Percentiles rank a stretch among this genome's conserved stretches.
phyloP scores from a whole-genome alignment of 2,888 invertebrate genomes.

The Apoderus coryli region DNA sequence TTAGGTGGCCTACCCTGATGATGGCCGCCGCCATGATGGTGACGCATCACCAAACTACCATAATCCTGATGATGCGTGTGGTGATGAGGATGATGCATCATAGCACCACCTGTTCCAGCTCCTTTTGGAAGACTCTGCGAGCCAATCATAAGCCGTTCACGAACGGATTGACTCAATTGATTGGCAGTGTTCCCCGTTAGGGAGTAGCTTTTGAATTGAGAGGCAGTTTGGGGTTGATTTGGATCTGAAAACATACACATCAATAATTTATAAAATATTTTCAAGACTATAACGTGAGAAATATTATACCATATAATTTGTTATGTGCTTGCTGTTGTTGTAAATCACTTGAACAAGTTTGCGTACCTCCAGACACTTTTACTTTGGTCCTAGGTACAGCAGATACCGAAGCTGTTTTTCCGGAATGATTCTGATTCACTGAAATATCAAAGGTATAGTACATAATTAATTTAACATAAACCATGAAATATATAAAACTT shows the following conservation, averaged over 20 bases:
- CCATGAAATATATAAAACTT: too few relatives aligned
- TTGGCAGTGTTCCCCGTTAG: conserved; percentile 73
- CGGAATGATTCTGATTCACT: conserved; percentile 25
- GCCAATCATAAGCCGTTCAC: conserved; percentile 71
- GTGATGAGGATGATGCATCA: too few relatives aligned
- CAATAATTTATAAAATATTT: too few relatives aligned
- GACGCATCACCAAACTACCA: conserved; percentile 2
- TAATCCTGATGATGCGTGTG: conserved; percentile 32
- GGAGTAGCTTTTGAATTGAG: conserved; percentile 73
- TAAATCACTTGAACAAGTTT: conserved; percentile 45
- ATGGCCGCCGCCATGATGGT: conserved; percentile 30
- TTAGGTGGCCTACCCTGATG: conserved; percentile 31
- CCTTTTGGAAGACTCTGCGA: conserved; percentile 71
- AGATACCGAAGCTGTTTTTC: conserved; percentile 64
- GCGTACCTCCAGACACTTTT: conserved; percentile 81
- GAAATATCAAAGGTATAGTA: too few relatives aligned
- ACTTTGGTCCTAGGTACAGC: conserved; percentile 77
- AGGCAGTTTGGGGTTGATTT: too few relatives aligned
- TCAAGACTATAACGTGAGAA: too few relatives aligned
- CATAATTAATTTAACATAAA: too few relatives aligned
- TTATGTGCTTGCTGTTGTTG: conserved; percentile 21
- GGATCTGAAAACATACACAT: too few relatives aligned
- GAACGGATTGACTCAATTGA: conserved; percentile 73
- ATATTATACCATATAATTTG: too few relatives aligned
- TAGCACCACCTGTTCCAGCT: conserved; percentile 31